These are phyloP conservation scores for Brienomyrus longianalis DNA, from an alignment of 2,113 vertebrate genomes.

Conservation along the genomic window DNA sequence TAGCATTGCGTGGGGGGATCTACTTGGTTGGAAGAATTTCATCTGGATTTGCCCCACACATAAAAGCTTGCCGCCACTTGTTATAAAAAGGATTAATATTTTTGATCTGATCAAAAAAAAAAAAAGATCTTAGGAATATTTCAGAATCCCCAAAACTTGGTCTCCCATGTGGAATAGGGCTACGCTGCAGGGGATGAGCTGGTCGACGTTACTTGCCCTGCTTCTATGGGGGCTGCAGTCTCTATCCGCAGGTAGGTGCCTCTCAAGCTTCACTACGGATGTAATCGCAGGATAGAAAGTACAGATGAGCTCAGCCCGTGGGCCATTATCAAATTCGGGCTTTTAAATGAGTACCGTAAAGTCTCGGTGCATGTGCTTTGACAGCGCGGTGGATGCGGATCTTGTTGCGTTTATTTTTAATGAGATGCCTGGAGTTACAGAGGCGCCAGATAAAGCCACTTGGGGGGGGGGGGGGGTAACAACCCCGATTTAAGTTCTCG, in stretches of 20 bases:
- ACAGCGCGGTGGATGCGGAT: neutral
- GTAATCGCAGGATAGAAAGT: neutral
- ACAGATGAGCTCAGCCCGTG: slow-evolving; percentile 9
- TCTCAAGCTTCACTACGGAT: slow-evolving; percentile 10
- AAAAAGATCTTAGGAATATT: neutral
- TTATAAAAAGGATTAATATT: slow-evolving; percentile 10
- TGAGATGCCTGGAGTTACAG: neutral
- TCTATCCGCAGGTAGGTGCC: slow-evolving; percentile 46
- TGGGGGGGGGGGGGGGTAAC: neutral
- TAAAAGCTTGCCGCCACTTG: slow-evolving; percentile 29
- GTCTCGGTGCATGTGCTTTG: neutral
- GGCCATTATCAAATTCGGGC: neutral
- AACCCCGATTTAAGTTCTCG: neutral
- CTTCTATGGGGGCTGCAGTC: slow-evolving; percentile 37
- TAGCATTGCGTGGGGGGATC: slow-evolving; percentile 43
- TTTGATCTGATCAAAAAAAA: neutral
- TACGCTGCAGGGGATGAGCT: slow-evolving; percentile 34
- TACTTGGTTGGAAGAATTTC: slow-evolving; percentile 38
- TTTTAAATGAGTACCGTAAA: neutral
- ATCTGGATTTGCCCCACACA: slow-evolving; percentile 34
- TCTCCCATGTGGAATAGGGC: neutral
- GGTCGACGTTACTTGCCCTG: slow-evolving; percentile 32
- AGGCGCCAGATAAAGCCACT: neutral
- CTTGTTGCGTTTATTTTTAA: slow-evolving; percentile 5
- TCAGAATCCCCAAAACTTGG: neutral